These are phyloP conservation scores for Chaetogeoica ovagalla DNA, from an alignment of 2,888 invertebrate genomes.

Conservation along the genomic window DNA sequence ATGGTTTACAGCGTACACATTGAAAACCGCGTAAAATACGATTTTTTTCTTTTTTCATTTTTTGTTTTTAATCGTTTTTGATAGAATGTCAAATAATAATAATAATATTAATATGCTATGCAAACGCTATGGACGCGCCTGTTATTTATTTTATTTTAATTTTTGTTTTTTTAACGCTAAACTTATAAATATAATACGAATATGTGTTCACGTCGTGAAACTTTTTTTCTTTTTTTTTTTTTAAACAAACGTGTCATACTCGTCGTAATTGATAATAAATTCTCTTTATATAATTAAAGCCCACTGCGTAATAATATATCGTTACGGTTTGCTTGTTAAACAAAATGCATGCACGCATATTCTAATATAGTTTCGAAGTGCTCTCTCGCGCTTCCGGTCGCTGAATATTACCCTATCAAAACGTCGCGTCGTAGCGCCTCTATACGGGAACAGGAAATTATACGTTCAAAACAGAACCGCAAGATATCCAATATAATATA, in stretches of 20 bases:
- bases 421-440: background rate
- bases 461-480: background rate
- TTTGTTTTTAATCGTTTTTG: no score
- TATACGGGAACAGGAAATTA: slow-evolving; percentile 10
- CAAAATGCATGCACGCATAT: slow-evolving; percentile 11
- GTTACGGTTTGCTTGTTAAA: slow-evolving; percentile 19
- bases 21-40: no score
- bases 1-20: no score
- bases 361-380: slow-evolving; percentile 40
- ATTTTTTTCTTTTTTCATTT: no score
- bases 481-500: background rate
- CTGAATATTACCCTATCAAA: slow-evolving; percentile 9
- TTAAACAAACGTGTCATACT: background rate
- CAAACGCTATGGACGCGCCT: no score
- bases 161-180: no score
- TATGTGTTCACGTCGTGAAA: background rate
- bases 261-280: slow-evolving; percentile 15
- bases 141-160: background rate
- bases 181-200: no score
- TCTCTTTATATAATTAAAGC: slow-evolving; percentile 13
- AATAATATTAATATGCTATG: no score
- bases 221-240: no score
- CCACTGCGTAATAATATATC: background rate
- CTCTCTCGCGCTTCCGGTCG: background rate
- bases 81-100: no score